These are phyloP conservation scores for Anoplophora glabripennis DNA, from an alignment of 1,140 invertebrate genomes.

Conservation along the genomic window DNA sequence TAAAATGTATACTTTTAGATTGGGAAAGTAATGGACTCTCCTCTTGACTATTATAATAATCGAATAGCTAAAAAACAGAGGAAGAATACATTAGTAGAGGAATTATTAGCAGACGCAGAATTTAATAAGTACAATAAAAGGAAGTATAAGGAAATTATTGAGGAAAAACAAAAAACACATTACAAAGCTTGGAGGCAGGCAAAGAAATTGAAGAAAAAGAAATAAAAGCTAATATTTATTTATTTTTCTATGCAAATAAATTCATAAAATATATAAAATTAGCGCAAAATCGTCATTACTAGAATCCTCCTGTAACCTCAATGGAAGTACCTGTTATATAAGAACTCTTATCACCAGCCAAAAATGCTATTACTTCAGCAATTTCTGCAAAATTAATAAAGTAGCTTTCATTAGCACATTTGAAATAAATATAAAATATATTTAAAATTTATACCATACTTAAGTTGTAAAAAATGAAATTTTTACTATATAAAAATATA, in stretches of 20 bases:
- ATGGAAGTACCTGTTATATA: conserved; percentile 81
- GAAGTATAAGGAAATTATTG: conserved; percentile 76
- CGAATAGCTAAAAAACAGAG: conserved; percentile 81
- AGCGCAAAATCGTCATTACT: conserved; percentile 1
- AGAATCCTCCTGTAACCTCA: conserved; percentile 74
- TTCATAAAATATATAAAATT: neutral
- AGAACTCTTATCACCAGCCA: conserved; percentile 79
- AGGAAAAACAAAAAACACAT: conserved; percentile 63
- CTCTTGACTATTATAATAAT: conserved; percentile 70
- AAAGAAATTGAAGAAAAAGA: conserved; percentile 54
- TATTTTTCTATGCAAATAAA: conserved; percentile 6
- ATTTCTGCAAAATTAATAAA: conserved; percentile 67
- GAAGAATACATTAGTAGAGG: conserved; percentile 88
- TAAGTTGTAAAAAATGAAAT: neutral
- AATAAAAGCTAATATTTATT: conserved; percentile 40
- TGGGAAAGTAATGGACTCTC: conserved; percentile 70
- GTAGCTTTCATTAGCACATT: no score
- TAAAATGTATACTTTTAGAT: conserved; percentile 56
- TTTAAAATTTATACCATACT: no score
- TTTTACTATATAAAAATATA: no score
- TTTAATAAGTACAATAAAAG: conserved; percentile 83
- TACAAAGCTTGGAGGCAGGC: conserved; percentile 56
- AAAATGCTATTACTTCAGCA: conserved; percentile 80
- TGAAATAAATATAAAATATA: no score
- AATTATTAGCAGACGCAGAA: conserved; percentile 84